Evolutionary conservation across 2,888 invertebrate species (phyloP), one percentile per base, ranked within the genome.

Genomic region (Tenthredo distinguenda): DNA sequence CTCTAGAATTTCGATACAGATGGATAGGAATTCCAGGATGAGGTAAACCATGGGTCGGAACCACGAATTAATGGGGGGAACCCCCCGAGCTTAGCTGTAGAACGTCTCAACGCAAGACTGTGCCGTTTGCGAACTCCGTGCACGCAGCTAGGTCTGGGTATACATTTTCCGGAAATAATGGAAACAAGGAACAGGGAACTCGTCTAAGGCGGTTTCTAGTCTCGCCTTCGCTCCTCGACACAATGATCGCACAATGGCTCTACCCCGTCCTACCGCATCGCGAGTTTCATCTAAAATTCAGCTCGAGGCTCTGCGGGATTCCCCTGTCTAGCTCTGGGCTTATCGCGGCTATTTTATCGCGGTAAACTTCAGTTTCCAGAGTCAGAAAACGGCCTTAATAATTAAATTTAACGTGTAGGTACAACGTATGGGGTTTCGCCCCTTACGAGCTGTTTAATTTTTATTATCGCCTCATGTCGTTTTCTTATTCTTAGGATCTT

Each of bases 281-380:
- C 34, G 6, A 50, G 77, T 77, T 50, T 77, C 47, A 50, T 77
- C 47, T 31, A 77, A 21, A 50, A 77, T 77, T 55, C 77, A 77
- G 77, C 72, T 43, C 50, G 77, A 77, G 47, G 50, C 34, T 68
- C 68, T 68, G 68, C 76, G 50, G 77, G 50, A 55, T 50, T 55
- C 34, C 50, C 55, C 77, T 50, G 68, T 68, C 68, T 68, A 68
- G 72, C 21, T 43, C 40, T 12, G 21, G 7, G 72, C 72, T 74
- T 43, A 43, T 43, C 72, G 43, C 40, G 43, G 72, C 55, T 77
- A 34, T 77, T 77, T 77, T 77, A 77, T 77, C 47, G 77, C 50
- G 77, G 40, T 77, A 77, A 74, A 40, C 72, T 74, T 74, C 10
- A 10, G 31, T 34, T 31, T 12, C 72, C 3, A 43, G 72, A 43